Base-by-base conservation (phyloP, 2,888 invertebrate genomes). In the Dorcus hopei region DNA sequence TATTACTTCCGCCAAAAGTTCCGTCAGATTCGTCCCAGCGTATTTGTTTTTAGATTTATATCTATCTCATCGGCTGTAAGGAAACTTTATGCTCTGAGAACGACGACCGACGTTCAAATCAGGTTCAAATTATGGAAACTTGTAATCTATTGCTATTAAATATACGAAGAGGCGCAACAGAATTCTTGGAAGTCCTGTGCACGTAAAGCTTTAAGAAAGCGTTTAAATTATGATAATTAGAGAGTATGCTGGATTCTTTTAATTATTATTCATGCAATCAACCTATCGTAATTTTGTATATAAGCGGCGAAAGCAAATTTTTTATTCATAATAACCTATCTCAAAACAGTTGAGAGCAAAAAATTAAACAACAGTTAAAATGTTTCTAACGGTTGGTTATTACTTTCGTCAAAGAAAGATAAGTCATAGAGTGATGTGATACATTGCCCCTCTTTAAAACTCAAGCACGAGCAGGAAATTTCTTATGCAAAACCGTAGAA, bases 1-100 rank as follows among this genome's bases (percentile, higher is more conserved):
- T 23, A 19, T 45, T 45, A 45, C 45, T 45, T 45, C 45, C 45
- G 45, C 45, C 45, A 23, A 41, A 41, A 41, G 41, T 45, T 45
- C 45, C 45, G 45, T 45, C 45, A 45, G 23, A 45, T 45, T 45
- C 14, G 8, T 45, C 23, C 45, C 19, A 45, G 8, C 11, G 16
- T 42, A 45, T 45, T 45, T 45, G 45, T 45, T 19, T 45, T 11
- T 11, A 45, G 45, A 45, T 45, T 45, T 45, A 19, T 45, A 45
- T 45, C 26, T 33, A 19, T 19, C 19, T 9, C 45, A 9, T 45
- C n/a, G 9, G 45, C 45, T 19, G 45, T 19, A 45, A 16, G 45
- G 42, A 16, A 42, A 16, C 14, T 45, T 45, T 19, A 45, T 23
- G 3, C 9, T 45, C 9, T 23, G 45, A 42, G 42, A 42, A 42